These are phyloP conservation scores for Lithophane ornitopus DNA, from an alignment of 2,888 invertebrate species.

Conservation along the genomic window DNA sequence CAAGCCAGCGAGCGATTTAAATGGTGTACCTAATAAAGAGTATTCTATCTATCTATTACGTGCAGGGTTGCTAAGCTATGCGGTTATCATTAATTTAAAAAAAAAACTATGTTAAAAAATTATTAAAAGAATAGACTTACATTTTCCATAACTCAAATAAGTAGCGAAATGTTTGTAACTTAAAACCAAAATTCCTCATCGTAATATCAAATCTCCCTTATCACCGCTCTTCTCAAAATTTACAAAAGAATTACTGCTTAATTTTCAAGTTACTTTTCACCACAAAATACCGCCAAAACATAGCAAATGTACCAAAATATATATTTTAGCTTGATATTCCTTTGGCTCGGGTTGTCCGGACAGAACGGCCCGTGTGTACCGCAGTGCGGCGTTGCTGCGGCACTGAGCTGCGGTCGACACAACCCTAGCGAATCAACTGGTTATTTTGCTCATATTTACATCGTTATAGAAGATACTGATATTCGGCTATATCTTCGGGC, in stretches of 20 bases:
- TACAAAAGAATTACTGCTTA: not conserved
- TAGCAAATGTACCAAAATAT: conserved; percentile 15
- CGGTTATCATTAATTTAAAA: not conserved
- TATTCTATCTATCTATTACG: not conserved
- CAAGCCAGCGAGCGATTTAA: no score
- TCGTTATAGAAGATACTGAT: conserved; percentile 4
- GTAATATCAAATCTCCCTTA: not conserved
- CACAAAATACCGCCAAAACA: not conserved
- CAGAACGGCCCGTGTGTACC: conserved; percentile 73
- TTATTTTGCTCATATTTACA: conserved; percentile 50
- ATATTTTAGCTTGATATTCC: conserved; percentile 21
- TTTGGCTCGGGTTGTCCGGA: conserved; percentile 53
- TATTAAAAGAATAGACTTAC: not conserved
- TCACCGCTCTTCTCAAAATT: not conserved
- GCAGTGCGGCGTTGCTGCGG: conserved; percentile 85
- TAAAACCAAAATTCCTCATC: not conserved
- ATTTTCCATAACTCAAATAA: no score
- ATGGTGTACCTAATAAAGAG: no score
- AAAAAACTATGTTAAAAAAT: not conserved
- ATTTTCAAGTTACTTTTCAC: not conserved
- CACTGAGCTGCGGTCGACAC: conserved; percentile 71
- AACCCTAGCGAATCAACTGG: conserved; percentile 57
- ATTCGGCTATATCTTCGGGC: not conserved
- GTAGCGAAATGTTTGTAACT: not conserved
- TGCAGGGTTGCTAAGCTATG: conserved; percentile 18